A percentile compares a stretch with the other conserved stretches of the same genome.
These are phyloP conservation scores for Tiliqua scincoides DNA, from an alignment of 2,113 vertebrate species.

Conservation along the genomic window DNA sequence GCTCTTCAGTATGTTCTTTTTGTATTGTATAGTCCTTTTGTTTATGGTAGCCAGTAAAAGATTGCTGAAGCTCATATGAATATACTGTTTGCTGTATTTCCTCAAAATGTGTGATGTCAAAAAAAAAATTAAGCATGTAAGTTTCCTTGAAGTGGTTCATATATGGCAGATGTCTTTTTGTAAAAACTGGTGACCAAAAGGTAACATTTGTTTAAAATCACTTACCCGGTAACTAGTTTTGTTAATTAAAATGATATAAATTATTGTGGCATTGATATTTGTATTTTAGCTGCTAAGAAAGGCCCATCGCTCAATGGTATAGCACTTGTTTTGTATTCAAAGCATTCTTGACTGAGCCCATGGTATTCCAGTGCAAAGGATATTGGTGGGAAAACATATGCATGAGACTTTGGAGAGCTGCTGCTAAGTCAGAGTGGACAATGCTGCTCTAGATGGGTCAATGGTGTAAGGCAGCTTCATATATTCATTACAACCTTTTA, in stretches of 20 bases:
- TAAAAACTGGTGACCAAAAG: constrained; percentile 9
- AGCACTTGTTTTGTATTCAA: background rate
- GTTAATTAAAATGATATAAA: background rate
- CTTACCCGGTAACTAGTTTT: background rate
- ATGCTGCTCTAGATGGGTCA: background rate
- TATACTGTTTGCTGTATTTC: constrained; percentile 54
- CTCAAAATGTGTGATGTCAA: constrained; percentile 23
- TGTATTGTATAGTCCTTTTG: constrained; percentile 33
- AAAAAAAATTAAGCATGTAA: constrained; percentile 7
- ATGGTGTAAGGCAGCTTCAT: background rate
- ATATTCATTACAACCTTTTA: background rate
- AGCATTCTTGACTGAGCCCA: background rate
- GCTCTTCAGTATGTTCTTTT: constrained; percentile 31
- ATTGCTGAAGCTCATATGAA: constrained; percentile 15
- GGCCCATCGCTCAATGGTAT: background rate
- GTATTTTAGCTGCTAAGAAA: background rate
- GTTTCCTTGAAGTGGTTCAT: constrained; percentile 44
- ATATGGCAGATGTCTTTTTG: background rate
- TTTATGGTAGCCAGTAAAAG: constrained; percentile 36
- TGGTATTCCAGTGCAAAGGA: background rate
- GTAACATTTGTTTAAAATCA: constrained; percentile 10
- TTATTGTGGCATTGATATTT: background rate
- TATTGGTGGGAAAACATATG: background rate
- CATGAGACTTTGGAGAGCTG: background rate
- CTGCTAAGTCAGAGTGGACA: background rate